Evolutionary conservation across 2,888 invertebrate genomes (phyloP).

Genomic region (Standfussiana lucernea): DNA sequence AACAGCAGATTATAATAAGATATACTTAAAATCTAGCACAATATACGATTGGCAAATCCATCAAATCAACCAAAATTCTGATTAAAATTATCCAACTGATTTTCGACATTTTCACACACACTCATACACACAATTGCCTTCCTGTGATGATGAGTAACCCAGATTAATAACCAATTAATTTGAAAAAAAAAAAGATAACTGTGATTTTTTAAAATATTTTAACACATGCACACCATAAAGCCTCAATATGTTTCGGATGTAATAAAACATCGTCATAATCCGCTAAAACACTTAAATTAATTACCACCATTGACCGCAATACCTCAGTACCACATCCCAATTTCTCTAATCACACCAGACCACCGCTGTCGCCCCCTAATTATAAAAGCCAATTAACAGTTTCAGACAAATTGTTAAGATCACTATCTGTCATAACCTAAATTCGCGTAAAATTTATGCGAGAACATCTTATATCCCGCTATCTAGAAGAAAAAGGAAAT

Average conservation of each 20-base stretch:
- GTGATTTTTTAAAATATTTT: slow-evolving; percentile 32
- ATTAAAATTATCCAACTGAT: not conserved
- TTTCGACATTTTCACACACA: not conserved
- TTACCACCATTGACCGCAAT: slow-evolving; percentile 53
- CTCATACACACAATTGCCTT: not conserved
- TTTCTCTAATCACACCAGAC: slow-evolving; percentile 44
- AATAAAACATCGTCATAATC: slow-evolving; percentile 45
- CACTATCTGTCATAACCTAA: slow-evolving; percentile 62
- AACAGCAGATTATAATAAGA: not conserved
- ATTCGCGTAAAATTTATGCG: slow-evolving; percentile 63
- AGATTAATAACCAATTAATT: slow-evolving; percentile 23
- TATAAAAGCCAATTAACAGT: slow-evolving; percentile 65
- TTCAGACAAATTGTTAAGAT: slow-evolving; percentile 70
- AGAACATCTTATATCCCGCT: slow-evolving; percentile 38
- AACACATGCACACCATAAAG: slow-evolving; percentile 28
- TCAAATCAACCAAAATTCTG: not conserved
- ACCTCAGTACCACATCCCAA: slow-evolving; percentile 33
- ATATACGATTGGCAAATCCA: no score
- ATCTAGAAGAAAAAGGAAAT: slow-evolving; percentile 51
- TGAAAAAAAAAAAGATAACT: slow-evolving; percentile 12
- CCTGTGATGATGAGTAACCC: not conserved
- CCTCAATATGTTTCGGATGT: slow-evolving; percentile 48
- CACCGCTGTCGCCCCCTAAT: slow-evolving; percentile 42
- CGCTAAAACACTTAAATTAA: slow-evolving; percentile 54
- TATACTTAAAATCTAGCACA: not conserved